phyloP scores from a whole-genome alignment of 1,140 invertebrate genomes.

The Neodiprion pinetum region DNA sequence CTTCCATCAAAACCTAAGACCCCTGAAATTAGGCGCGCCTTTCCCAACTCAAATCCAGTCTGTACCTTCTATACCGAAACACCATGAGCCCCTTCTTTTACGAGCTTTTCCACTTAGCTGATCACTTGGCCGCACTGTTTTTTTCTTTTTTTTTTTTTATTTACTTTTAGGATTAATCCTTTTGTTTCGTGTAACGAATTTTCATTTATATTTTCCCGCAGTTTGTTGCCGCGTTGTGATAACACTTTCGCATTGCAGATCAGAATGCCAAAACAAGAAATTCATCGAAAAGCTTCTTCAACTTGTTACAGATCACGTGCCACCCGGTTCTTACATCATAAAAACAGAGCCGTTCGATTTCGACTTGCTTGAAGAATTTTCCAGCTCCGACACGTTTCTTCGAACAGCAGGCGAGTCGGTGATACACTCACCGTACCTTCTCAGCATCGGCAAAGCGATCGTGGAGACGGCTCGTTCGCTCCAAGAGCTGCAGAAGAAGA shows the following conservation, averaged over 20 bases:
- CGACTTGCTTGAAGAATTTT: constrained; percentile 27
- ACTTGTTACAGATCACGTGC: constrained; percentile 43
- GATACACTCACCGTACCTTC: constrained; percentile 46
- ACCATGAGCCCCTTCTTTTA: too few species aligned
- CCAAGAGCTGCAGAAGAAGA: constrained; percentile 32
- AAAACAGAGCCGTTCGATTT: constrained; percentile 35
- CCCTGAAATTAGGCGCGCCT: too few species aligned
- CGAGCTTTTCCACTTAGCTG: too few species aligned
- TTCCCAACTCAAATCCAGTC: too few species aligned
- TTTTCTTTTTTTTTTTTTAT: too few species aligned
- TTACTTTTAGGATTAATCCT: not conserved
- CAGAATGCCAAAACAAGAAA: constrained; percentile 1
- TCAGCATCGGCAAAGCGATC: constrained; percentile 49
- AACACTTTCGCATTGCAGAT: not conserved
- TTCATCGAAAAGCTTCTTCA: not conserved
- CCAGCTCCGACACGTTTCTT: constrained; percentile 31
- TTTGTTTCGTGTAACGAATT: not conserved
- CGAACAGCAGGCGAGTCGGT: constrained; percentile 28
- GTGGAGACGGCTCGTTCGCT: constrained; percentile 38
- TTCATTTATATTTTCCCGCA: not conserved
- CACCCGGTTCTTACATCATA: constrained; percentile 47
- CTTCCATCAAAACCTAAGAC: too few species aligned
- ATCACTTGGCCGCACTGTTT: too few species aligned
- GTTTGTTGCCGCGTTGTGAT: not conserved
- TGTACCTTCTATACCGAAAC: too few species aligned